Base-by-base conservation (phyloP, 2,113 vertebrate genomes). In the Pelobates fuscus region DNA sequence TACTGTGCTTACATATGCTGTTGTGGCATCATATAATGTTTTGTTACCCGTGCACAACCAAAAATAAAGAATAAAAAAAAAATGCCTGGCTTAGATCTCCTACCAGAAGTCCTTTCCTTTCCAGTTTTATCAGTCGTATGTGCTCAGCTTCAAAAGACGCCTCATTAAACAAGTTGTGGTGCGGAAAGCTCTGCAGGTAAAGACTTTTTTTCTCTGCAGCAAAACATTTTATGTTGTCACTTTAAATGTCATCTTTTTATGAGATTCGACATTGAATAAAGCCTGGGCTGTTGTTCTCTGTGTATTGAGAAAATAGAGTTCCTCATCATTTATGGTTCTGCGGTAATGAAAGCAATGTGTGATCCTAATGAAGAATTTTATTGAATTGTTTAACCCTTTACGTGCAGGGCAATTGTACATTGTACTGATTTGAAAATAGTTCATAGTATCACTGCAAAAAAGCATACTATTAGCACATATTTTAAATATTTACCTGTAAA, bases 201-300 rank as follows among this genome's bases (percentile, higher is more conserved):
- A 3, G n/a, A 7, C 14, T 44, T 61, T 37, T 67, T 58, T 60
- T 46, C 30, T 49, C 71, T 37, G 49, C 63, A 23, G 62, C 54
- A 46, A 59, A 75, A 75, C 32, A 60, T 52, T 76, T 67, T 60
- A 67, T 52, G 26, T 43, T 76, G 63, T 75, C 63, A 52, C 54
- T 67, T 67, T 61, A 76, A 76, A 76, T 76, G 55, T 67, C 54
- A 60, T 67, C 37, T 59, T 67, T 61, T 68, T 32, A 67, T 55
- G 26, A 24, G 21, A 24, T 21, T 46, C 63, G 59, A 24, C 32
- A 60, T 75, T 11, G 20, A 25, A 58, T 26, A 32, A 32, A 75
- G 57, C 20, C 37, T 41, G 30, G 26, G 61, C 24, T 15, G 8
- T 30, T 60, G 32, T 30, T 46, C 23, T 54, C 10, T 29, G 29